phyloP scores from a whole-genome alignment of 2,888 invertebrate species.

The Drosophila affinis region DNA sequence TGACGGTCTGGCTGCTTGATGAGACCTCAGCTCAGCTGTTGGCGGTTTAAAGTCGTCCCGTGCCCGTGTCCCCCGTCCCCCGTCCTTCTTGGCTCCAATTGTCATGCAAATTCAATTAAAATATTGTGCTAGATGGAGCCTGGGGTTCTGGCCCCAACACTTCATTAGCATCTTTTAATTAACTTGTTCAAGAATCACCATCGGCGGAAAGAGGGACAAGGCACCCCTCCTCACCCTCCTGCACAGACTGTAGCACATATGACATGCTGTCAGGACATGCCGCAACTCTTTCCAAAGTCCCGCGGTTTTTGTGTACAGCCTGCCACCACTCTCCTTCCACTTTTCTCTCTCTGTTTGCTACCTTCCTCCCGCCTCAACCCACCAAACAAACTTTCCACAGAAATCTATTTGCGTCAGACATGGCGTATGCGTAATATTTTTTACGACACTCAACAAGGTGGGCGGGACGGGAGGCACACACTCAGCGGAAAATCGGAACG shows the following conservation, averaged over 20 bases:
- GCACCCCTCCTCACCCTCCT: no score
- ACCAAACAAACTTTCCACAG: constrained; percentile 17
- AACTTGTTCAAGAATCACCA: constrained; percentile 59
- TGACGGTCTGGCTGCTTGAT: constrained; percentile 6
- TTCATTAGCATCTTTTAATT: constrained; percentile 81
- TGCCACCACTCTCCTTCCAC: neutral
- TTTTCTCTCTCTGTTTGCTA: neutral
- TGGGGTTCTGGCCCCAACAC: constrained; percentile 34
- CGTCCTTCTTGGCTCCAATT: constrained; percentile 51
- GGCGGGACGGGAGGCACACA: constrained; percentile 7
- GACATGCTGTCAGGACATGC: constrained; percentile 37
- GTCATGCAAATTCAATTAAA: constrained; percentile 77
- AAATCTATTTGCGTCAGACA: constrained; percentile 40
- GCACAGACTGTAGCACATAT: constrained; percentile 12
- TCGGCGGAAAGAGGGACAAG: neutral
- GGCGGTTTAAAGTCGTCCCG: constrained; percentile 20
- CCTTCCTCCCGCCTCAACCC: neutral
- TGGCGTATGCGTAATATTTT: constrained; percentile 57
- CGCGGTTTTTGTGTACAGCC: constrained; percentile 22
- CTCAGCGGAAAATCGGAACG: constrained; percentile 5
- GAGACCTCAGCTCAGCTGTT: constrained; percentile 14
- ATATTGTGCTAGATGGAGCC: constrained; percentile 43
- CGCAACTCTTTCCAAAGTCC: constrained; percentile 45
- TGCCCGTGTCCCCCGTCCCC: neutral
- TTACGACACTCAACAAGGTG: constrained; percentile 40